phyloP scores from a whole-genome alignment of 1,140 invertebrate genomes.

The Drosophila parvula region DNA sequence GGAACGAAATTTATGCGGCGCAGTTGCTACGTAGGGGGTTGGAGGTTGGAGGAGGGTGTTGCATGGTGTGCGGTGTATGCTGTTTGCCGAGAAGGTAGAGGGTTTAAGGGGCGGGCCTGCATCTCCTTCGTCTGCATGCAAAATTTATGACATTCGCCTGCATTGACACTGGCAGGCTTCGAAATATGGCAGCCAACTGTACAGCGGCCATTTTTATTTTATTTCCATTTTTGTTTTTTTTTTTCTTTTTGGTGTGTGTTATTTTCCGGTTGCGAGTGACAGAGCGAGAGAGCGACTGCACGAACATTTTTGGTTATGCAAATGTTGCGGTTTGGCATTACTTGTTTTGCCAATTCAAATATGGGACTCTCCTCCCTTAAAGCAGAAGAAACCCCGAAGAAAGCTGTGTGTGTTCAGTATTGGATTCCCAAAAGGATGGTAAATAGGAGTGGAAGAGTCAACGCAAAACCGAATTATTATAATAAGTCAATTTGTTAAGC shows the following conservation, averaged over 20 bases:
- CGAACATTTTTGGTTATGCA: slow-evolving; percentile 10
- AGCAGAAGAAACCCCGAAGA: background rate
- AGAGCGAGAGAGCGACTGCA: background rate
- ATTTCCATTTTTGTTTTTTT: background rate
- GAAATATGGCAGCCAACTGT: slow-evolving; percentile 55
- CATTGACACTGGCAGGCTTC: slow-evolving; percentile 70
- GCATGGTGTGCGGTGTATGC: background rate
- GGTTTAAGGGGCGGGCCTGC: slow-evolving; percentile 12
- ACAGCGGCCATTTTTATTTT: slow-evolving; percentile 32
- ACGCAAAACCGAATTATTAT: background rate
- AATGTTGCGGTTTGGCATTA: slow-evolving; percentile 20
- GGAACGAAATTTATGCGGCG: slow-evolving; percentile 71
- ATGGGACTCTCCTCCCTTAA: background rate
- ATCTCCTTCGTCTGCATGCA: slow-evolving; percentile 46
- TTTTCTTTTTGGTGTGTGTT: background rate
- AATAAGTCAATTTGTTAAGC: background rate
- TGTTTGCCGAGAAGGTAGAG: background rate
- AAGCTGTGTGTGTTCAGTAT: slow-evolving; percentile 1
- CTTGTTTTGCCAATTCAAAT: slow-evolving; percentile 16
- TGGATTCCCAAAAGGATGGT: too few species aligned
- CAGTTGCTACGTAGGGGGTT: slow-evolving; percentile 26
- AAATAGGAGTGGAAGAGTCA: background rate
- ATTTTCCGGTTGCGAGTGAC: slow-evolving; percentile 9
- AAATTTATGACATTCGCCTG: slow-evolving; percentile 72
- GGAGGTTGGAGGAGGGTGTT: background rate